These are phyloP conservation scores for human DNA, from an alignment of 2,113 vertebrate species.

Conservation along the genomic window GRCh38 chr16:7490001-7490500, in stretches of 20 bases:
- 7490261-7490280: not conserved
- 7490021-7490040: not conserved
- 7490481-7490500: not conserved
- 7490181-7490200: constrained; percentile 57
- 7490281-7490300: not conserved
- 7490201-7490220: constrained; percentile 52
- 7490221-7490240: constrained; percentile 56
- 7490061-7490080: not conserved
- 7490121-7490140: not conserved
- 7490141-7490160: constrained; percentile 36
- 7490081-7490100: not conserved
- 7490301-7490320: rapidly evolving
- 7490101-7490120: not conserved
- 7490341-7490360: rapidly evolving
- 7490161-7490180: constrained; percentile 52
- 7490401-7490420: not conserved
- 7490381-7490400: not conserved
- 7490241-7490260: constrained; percentile 40
- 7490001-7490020: not conserved
- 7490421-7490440: not conserved
- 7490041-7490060: not conserved
- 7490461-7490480: not conserved
- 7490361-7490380: not conserved
- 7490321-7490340: rapidly evolving
- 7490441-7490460: not conserved